Percentiles rank a stretch among this genome's conserved stretches.
Conservation (phyloP, 1,140 invertebrate species). For the Agrilus planipennis region DNA sequence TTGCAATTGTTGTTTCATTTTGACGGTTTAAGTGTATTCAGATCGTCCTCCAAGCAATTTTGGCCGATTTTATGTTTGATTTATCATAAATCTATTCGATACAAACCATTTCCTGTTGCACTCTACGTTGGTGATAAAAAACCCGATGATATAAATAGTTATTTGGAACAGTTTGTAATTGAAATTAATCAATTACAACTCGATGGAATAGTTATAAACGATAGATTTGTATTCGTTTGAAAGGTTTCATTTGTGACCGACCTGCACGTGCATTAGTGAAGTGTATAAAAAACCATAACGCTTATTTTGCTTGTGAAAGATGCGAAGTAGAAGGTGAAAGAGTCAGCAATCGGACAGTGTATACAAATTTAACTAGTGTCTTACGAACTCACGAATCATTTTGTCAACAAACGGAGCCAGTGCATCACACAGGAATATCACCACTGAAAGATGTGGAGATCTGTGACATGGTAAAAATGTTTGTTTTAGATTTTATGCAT, state of each 20-base stretch:
- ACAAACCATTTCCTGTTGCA: neutral
- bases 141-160: neutral
- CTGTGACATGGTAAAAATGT: no score
- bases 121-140: neutral
- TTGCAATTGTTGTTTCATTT: no score
- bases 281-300: neutral
- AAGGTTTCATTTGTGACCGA: neutral
- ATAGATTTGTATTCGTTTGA: neutral
- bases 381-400: no score
- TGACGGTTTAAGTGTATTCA: no score
- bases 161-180: neutral
- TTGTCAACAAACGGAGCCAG: no score
- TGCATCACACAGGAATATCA: no score
- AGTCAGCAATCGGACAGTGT: neutral
- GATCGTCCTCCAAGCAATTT: no score
- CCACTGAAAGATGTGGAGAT: no score
- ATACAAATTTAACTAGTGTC: no score
- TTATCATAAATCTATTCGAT: no score
- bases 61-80: neutral
- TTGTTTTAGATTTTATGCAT: no score
- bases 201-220: neutral
- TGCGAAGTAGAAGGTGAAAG: neutral
- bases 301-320: neutral
- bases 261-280: neutral
- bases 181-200: neutral